Evolutionary conservation across 2,113 vertebrate genomes (phyloP).

Genomic region (Lichenostomus cassidix): DNA sequence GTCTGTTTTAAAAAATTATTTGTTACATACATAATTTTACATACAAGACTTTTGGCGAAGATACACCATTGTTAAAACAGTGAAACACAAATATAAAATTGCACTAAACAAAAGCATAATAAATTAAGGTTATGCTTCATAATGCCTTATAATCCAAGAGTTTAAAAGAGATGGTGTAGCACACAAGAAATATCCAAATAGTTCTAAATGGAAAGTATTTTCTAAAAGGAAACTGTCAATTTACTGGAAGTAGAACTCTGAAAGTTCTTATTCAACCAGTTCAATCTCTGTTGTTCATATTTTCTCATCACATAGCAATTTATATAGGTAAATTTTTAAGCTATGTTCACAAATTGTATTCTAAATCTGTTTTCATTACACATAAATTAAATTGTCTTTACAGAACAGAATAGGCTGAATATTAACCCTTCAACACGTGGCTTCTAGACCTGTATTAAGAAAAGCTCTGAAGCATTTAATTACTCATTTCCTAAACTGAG

Average conservation of each 20-base stretch:
- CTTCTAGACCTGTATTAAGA: neutral
- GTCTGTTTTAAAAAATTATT: neutral
- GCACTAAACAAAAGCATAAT: neutral
- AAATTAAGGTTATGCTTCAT: neutral
- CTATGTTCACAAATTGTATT: rapidly evolving
- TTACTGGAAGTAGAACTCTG: neutral
- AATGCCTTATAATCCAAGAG: neutral
- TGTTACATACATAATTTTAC: neutral
- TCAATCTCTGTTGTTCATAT: neutral
- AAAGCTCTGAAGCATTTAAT: neutral
- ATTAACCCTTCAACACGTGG: neutral
- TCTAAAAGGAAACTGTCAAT: neutral
- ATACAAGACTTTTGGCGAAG: neutral
- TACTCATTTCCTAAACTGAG: neutral
- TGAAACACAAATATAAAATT: neutral
- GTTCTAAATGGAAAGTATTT: neutral
- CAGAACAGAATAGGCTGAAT: neutral
- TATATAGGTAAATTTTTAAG: neutral
- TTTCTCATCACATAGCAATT: neutral
- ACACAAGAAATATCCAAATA: neutral
- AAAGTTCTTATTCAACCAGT: neutral
- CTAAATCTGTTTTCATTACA: neutral
- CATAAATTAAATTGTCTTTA: neutral
- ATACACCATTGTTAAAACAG: neutral
- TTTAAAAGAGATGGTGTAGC: neutral